phyloP scores from a whole-genome alignment of 2,797 vertebrate species.

The Poecilia velifera region DNA sequence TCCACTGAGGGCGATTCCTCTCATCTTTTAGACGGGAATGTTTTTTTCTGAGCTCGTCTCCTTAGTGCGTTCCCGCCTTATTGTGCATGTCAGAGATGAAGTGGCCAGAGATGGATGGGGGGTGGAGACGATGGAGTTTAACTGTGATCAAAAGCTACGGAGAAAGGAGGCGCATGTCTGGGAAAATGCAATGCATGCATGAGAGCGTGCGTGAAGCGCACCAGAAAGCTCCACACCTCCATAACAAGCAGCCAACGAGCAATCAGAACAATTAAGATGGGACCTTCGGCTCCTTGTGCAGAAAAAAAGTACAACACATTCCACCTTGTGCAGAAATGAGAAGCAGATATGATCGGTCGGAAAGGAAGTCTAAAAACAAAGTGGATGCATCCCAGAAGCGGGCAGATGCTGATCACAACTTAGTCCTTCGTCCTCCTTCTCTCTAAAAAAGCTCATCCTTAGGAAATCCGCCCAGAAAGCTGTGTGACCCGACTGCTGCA shows the following conservation, averaged over 20 bases:
- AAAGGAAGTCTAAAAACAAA: constrained; percentile 44
- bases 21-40: constrained; percentile 80
- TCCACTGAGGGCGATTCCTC: constrained; percentile 73
- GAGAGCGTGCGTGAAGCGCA: constrained; percentile 20
- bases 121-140: constrained; percentile 1
- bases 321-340: background rate
- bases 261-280: background rate
- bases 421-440: constrained; percentile 48
- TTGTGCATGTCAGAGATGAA: constrained; percentile 36
- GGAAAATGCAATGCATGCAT: constrained; percentile 7
- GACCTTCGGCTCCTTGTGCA: constrained; percentile 33
- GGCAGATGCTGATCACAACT: constrained; percentile 42
- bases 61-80: constrained; percentile 51
- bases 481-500: constrained; percentile 39
- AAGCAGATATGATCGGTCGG: constrained; percentile 12
- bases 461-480: constrained; percentile 43
- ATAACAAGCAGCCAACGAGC: constrained; percentile 16
- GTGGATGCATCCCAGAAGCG: constrained; percentile 37
- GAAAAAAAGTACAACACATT: constrained; percentile 11
- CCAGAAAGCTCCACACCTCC: constrained; percentile 17
- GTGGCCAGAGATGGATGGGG: constrained; percentile 19
- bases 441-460: constrained; percentile 42
- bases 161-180: constrained; percentile 15
- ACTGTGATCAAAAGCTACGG: constrained; percentile 14
- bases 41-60: constrained; percentile 47